phyloP scores from a whole-genome alignment of 2,113 vertebrate genomes.

The Epinephelus cyanopodus region DNA sequence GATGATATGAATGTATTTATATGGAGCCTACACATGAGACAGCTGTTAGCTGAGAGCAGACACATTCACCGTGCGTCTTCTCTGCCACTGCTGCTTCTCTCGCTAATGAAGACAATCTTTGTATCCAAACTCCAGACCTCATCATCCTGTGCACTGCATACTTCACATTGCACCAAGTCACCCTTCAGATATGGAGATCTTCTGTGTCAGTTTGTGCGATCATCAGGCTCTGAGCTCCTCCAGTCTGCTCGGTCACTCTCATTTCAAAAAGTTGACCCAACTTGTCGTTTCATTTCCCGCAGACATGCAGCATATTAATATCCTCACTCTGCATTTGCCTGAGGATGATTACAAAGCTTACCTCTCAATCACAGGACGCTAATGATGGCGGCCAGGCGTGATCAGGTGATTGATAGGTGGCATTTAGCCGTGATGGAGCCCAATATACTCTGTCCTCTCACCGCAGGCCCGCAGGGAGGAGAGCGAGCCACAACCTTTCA shows the following conservation, averaged over 20 bases:
- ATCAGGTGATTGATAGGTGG: slow-evolving; percentile 80
- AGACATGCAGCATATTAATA: slow-evolving; percentile 56
- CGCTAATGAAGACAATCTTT: too few species aligned
- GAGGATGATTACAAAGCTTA: slow-evolving; percentile 69
- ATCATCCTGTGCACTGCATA: too few species aligned
- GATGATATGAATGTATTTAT: too few species aligned
- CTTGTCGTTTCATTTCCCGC: slow-evolving; percentile 43
- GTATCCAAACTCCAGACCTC: too few species aligned
- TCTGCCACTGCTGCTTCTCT: too few species aligned
- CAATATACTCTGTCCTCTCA: slow-evolving; percentile 53
- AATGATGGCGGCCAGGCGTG: slow-evolving; percentile 58
- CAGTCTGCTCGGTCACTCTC: neutral
- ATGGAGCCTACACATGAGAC: too few species aligned
- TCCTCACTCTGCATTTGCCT: slow-evolving; percentile 59
- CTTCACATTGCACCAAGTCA: neutral
- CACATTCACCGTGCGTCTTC: too few species aligned
- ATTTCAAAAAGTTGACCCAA: slow-evolving; percentile 54
- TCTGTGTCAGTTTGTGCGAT: slow-evolving; percentile 4
- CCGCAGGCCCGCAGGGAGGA: slow-evolving; percentile 55
- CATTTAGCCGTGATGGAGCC: slow-evolving; percentile 74
- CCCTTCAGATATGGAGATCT: neutral
- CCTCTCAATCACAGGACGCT: slow-evolving; percentile 67
- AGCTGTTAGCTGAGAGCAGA: too few species aligned
- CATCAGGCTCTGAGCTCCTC: neutral
- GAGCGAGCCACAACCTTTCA: slow-evolving; percentile 74